phyloP scores from a whole-genome alignment of 2,113 vertebrate genomes.

The Peucedramus taeniatus region DNA sequence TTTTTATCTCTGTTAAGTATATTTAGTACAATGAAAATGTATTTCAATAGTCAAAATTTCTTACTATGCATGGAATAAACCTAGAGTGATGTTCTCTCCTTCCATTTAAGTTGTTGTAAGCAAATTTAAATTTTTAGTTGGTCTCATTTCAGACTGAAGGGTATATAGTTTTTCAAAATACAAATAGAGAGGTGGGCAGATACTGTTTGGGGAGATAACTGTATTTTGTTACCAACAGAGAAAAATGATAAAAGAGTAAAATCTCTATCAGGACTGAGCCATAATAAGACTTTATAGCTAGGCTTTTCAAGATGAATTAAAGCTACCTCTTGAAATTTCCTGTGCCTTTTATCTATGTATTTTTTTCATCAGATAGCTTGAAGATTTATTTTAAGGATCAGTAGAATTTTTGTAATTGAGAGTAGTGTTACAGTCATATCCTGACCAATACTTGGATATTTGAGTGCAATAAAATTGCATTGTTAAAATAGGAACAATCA shows the following conservation, averaged over 20 bases:
- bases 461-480: neutral
- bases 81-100: neutral
- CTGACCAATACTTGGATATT: neutral
- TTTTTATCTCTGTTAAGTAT: neutral
- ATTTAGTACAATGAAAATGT: neutral
- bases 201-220: neutral
- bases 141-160: neutral
- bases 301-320: neutral
- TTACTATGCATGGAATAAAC: neutral
- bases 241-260: neutral
- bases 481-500: neutral
- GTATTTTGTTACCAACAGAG: neutral
- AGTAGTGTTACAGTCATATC: neutral
- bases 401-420: neutral
- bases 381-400: neutral
- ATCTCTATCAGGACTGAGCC: neutral
- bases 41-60: neutral
- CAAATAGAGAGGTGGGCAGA: neutral
- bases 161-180: neutral
- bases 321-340: neutral
- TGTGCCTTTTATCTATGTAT: neutral
- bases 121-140: neutral
- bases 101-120: neutral
- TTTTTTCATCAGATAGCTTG: neutral
- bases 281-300: neutral